Percentiles rank a stretch among this genome's conserved stretches.
Conservation (phyloP, 2,797 vertebrate genomes). For the Squalus acanthias region DNA sequence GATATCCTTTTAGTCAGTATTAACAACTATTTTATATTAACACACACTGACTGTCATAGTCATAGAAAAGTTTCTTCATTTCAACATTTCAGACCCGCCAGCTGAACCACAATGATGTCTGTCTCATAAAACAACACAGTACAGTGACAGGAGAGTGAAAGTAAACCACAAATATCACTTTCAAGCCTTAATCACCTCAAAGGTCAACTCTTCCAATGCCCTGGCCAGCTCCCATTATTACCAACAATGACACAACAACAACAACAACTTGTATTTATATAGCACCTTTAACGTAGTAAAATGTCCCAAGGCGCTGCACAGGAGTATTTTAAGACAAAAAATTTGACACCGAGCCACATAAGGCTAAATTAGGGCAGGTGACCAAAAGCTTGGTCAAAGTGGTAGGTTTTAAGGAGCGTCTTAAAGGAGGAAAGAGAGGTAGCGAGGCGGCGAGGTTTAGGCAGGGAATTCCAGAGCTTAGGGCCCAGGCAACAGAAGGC, state of each 20-base stretch:
- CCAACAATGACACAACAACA: not conserved
- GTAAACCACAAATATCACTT: not conserved
- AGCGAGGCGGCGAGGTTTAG: no score
- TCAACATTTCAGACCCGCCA: not conserved
- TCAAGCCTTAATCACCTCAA: not conserved
- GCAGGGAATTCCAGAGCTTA: no score
- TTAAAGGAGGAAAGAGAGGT: no score
- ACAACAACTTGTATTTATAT: no score
- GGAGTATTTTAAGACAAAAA: no score
- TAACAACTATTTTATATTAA: constrained; percentile 13
- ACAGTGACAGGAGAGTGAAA: not conserved
- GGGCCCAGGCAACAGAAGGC: no score
- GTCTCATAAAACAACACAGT: not conserved
- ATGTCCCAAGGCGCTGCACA: no score
- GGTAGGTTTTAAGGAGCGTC: no score
- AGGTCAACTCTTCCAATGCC: not conserved
- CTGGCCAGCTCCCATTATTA: not conserved
- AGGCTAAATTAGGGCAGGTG: no score
- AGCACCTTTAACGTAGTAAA: no score
- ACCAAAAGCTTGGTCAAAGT: no score
- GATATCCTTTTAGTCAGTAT: constrained; percentile 23
- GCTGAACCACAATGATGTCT: not conserved
- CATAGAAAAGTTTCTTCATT: not conserved
- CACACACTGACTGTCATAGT: not conserved
- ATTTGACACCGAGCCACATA: no score